A percentile compares a stretch with the other conserved stretches of the same genome.
These are phyloP conservation scores for Limnephilus auricula DNA, from an alignment of 2,888 invertebrate species.

Conservation along the genomic window DNA sequence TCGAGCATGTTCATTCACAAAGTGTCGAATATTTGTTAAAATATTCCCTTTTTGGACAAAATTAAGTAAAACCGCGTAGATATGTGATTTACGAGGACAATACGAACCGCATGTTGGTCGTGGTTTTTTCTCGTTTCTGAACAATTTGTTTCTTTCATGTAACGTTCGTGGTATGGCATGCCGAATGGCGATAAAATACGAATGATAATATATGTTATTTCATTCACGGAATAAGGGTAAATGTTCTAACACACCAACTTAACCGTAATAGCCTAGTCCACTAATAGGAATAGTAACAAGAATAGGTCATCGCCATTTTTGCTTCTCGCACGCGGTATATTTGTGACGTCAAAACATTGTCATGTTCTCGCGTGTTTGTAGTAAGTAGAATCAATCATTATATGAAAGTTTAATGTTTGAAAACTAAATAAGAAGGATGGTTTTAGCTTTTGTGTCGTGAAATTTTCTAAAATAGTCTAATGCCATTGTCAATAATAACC, in stretches of 20 bases:
- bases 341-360: background rate
- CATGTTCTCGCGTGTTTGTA: background rate
- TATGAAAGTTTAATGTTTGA: background rate
- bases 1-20: no score
- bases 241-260: background rate
- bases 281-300: background rate
- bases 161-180: background rate
- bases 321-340: background rate
- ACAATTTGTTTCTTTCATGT: no score
- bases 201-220: no score
- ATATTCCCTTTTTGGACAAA: no score
- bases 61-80: no score
- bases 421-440: background rate
- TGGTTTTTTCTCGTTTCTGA: no score
- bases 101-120: no score
- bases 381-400: background rate
- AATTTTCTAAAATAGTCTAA: background rate
- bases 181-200: background rate
- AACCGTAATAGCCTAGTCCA: background rate
- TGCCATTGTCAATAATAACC: background rate
- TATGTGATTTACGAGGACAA: no score
- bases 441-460: background rate
- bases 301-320: background rate
- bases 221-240: background rate
- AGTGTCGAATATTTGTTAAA: no score